Evolutionary conservation across 2,113 vertebrate genomes (phyloP).

Genomic region (Pedionomus torquatus): DNA sequence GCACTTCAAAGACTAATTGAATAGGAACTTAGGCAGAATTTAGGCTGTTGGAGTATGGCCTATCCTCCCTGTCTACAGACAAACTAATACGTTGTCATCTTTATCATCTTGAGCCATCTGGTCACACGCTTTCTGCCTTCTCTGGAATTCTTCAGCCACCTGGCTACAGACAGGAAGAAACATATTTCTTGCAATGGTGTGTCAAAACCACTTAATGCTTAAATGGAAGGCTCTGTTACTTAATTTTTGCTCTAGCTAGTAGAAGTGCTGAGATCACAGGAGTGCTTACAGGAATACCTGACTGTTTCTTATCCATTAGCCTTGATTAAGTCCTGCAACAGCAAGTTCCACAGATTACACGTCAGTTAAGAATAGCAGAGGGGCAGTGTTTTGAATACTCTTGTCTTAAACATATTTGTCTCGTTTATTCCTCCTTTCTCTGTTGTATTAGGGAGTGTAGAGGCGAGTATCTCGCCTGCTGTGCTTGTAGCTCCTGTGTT

Average conservation of each 20-base stretch:
- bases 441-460: background rate
- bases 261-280: background rate
- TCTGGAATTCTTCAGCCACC: background rate
- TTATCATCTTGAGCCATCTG: background rate
- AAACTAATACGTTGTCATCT: background rate
- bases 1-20: constrained; percentile 44
- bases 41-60: background rate
- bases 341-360: background rate
- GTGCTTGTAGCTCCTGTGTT: background rate
- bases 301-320: background rate
- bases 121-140: background rate
- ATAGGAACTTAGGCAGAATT: constrained; percentile 22
- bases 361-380: background rate
- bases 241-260: background rate
- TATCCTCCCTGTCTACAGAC: background rate
- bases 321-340: background rate
- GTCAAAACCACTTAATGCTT: background rate
- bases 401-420: background rate
- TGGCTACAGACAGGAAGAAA: background rate
- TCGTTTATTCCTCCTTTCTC: background rate
- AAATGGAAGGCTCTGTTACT: background rate
- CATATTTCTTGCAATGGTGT: background rate
- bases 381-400: background rate
- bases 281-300: background rate
- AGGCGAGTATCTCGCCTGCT: background rate